Evolutionary conservation across 2,888 invertebrate genomes (phyloP), one percentile per base, ranked within the genome.

Genomic region (Drosophila peninsularis): DNA sequence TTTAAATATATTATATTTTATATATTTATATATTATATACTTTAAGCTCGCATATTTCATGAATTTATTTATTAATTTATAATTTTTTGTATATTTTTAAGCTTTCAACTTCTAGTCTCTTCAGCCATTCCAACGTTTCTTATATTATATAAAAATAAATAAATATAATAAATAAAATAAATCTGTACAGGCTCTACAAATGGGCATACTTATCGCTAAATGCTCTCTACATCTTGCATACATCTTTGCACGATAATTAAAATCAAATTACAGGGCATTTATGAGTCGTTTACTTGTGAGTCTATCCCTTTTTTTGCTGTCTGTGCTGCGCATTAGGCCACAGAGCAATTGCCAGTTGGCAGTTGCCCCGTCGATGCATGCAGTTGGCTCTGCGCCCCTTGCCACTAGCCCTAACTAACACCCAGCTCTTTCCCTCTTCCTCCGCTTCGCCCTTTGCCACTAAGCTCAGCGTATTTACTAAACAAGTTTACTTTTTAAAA

Each of bases 401-500:
- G n/a, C n/a, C n/a, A n/a, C n/a, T n/a, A n/a, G n/a, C n/a, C n/a
- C n/a, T n/a, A n/a, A n/a, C n/a, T 37, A 9, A 11, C 9, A n/a
- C 17, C 34, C 14, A 45, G 1, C 42, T 19, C 13, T 24, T 4
- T 44, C 21, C 14, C 27, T 27, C 45, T 45, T 5, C 24, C 24
- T 24, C 24, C 24, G 3, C 17, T 7, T 30, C 54, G 42, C 10
- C 14, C 45, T 17, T 27, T 54, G 34, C 24, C 41, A 21, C 37
- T 64, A n/a, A 54, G 27, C 37, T 36, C 49, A 58, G 62, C 64
- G 69, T 69, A 75, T 88, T 87, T 83, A 88, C 88, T 82, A 91
- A 91, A 88, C 91, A 90, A 90, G 90, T 91, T 91, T 90, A 84
- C 90, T 90, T 90, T 89, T 90, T 89, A 90, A 91, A 91, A 90